Percentiles rank a stretch among this genome's conserved stretches.
Evolutionary conservation across 2,797 vertebrate genomes (phyloP).

Genomic region (Sebastes steindachneri): DNA sequence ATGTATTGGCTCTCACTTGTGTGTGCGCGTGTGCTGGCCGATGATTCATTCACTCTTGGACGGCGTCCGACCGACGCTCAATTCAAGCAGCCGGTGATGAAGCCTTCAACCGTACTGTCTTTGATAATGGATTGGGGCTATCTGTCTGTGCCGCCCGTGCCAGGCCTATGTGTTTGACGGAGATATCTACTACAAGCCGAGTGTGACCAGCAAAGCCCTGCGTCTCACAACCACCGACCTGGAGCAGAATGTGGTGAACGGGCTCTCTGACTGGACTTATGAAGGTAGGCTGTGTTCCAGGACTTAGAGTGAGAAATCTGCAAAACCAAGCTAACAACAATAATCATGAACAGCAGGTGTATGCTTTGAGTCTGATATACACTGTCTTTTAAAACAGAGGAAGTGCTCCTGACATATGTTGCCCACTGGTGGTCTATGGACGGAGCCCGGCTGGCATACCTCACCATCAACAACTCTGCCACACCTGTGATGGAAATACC

Average conservation of each 20-base stretch:
- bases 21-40: constrained; percentile 17
- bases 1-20: constrained; percentile 50
- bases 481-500: constrained; percentile 89
- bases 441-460: constrained; percentile 85
- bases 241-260: constrained; percentile 80
- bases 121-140: constrained; percentile 57
- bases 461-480: constrained; percentile 86
- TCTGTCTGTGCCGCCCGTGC: constrained; percentile 48
- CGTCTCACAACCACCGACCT: constrained; percentile 81
- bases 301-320: background rate
- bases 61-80: constrained; percentile 3
- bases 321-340: background rate
- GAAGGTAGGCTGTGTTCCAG: constrained; percentile 74
- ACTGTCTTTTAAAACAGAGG: constrained; percentile 78
- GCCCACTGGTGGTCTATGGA: constrained; percentile 89
- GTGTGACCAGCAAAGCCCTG: constrained; percentile 73
- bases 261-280: constrained; percentile 88
- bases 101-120: constrained; percentile 48
- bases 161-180: constrained; percentile 86
- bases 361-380: background rate
- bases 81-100: constrained; percentile 37
- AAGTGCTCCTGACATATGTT: constrained; percentile 80
- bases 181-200: constrained; percentile 87
- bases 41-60: constrained; percentile 67
- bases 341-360: background rate